Base-by-base conservation (phyloP, 2,113 vertebrate genomes). In the Uropsilus gracilis region DNA sequence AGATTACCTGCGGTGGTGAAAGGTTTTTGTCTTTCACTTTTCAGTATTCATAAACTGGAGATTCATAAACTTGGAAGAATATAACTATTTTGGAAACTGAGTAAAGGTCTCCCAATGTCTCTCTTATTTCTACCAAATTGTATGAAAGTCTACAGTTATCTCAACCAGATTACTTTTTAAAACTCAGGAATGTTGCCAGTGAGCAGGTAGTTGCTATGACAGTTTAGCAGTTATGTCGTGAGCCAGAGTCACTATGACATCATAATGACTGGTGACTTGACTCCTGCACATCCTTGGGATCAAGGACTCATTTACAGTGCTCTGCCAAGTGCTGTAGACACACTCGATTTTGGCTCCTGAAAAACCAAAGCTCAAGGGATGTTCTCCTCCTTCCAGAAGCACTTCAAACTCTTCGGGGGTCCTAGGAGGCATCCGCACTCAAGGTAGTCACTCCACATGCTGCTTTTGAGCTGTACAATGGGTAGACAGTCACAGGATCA, bases 251-350 rank as follows among this genome's bases (percentile, higher is more conserved):
- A n/a, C 30, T 0, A 0, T 57, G 63, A 84, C 14, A 28, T 72
- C 72, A 57, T 24, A 28, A n/a, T 48, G 32, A 14, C 30, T 1
- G 28, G 17, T 16, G 6, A 14, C 61, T 4, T 8, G 84, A 30
- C 3, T 6, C 28, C 61, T 26, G 7, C 2, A 1, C 17, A 53
- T 26, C 30, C 53, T 77, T 0, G 1, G 34, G 3, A 7, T 26
- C 17, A 6, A 2, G 14, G 30, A 37, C 7, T n/a, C 46, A 30
- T 42, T 46, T 26, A 32, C 46, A 48, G 44, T 55, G 26, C 69
- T 91, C 55, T 59, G n/a, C 22, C 10, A 20, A 80, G 57, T 18
- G 32, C 30, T 53, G 8, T 8, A 80, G 78, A 64, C n/a, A 7
- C 6, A 1, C 32, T 44, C 2, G 1, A 1, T 44, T 53, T 66